Evolutionary conservation across 2,113 vertebrate genomes (phyloP), one percentile per base, ranked within the genome.

Genomic region (Corydoras maculifer): DNA sequence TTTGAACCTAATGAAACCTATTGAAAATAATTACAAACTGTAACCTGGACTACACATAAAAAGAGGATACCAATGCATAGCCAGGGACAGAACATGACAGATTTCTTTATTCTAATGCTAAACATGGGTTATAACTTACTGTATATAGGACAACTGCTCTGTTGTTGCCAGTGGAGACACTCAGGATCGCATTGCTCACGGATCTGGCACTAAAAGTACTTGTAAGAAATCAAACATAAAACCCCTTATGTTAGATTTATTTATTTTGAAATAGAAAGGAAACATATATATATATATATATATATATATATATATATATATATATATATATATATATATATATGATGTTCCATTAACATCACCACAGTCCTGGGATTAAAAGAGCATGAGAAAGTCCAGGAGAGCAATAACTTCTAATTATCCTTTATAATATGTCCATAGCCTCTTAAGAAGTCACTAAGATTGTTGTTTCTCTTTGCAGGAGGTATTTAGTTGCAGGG

Each of bases 371-470:
- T 61, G 77, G 69, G 0, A 60, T 3, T 13, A 49, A 25, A 30
- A 32, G 78, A 74, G 78, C 81, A 76, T 82, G 85, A 79, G 85
- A 88, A 89, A 80, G 79, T 79, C 74, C 15, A 9, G 13, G 70
- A 70, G 68, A 78, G 73, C 57, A 50, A 31, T 65, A 63, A 77
- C 78, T 11, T 30, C 29, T 74, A 69, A 80, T 82, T 82, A 75
- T 73, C 74, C 35, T 76, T 63, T 5, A 4, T 15, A 69, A 31
- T 49, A 55, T 6, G 43, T 15, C 35, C 75, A 73, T 66, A 53
- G 55, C 48, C 11, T 29, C 51, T 82, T 77, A 62, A 32, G 58
- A 57, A 62, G 15, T 11, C 13, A 59, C 25, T 0, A 70, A 43
- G 5, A 10, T 9, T 12, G 29, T 18, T 9, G 25, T 57, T 49